Evolutionary conservation across 2,797 vertebrate genomes (phyloP), one percentile per base, ranked within the genome.

Genomic region (Scleropages formosus): DNA sequence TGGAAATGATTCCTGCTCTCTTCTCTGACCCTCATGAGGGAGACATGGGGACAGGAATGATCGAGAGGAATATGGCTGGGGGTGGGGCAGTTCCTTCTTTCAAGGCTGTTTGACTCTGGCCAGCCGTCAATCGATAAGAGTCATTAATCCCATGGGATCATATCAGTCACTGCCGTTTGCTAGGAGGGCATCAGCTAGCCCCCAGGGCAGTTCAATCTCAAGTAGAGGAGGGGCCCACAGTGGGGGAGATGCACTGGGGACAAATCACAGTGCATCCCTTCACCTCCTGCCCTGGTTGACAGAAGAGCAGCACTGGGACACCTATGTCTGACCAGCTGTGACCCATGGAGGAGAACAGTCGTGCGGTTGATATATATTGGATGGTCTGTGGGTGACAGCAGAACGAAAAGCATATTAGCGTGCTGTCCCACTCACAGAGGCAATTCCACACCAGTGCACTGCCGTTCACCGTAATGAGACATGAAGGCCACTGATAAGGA

Each of bases 391-490:
- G 15, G 56, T 74, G 70, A 56, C 61, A 61, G 74, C 65, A 76
- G 74, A 81, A 76, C 77, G 71, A 83, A 83, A 82, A 73, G 80
- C 75, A 81, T 73, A 53, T 61, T 69, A 75, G 68, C 15, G 61
- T 72, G 68, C 62, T 73, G 24, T 69, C 4, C 12, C 10, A 46
- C 64, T 46, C 20, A 49, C 7, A 4, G 39, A 61, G 44, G 46
- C 76, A 58, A 7, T 31, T 84, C 80, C 76, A 79, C 75, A 75
- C 77, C 73, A 74, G 79, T 79, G 75, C 49, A n/a, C 80, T 87
- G 88, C 88, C 89, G 88, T 56, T 92, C 88, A 87, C 49, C 58
- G 74, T 89, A 89, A 92, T 85, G 69, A 77, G 84, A 88, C 78
- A 81, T 73, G 88, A 90, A 84, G 78, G 84, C 82, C 58, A 74